These are phyloP conservation scores for Hippocampus comes DNA, from an alignment of 2,113 vertebrate species.

Conservation along the genomic window DNA sequence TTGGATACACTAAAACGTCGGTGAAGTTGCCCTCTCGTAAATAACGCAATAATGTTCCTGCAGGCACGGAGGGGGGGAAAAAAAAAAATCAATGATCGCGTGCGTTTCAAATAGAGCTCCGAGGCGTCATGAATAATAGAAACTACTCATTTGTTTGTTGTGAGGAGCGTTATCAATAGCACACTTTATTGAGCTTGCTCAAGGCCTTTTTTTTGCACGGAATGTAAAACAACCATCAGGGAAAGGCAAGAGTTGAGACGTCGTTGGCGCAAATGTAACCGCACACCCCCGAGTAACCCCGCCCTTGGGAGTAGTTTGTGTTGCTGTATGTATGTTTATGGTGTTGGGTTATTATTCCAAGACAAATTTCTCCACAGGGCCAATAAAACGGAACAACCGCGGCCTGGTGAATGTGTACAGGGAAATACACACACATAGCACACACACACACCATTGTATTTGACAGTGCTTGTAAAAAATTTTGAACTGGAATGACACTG, in stretches of 20 bases:
- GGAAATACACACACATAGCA: conserved; percentile 24
- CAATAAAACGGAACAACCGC: conserved; percentile 54
- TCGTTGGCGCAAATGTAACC: conserved; percentile 1
- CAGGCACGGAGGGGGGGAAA: conserved; percentile 21
- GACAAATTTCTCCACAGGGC: conserved; percentile 40
- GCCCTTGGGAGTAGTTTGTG: not conserved
- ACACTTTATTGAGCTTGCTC: not conserved
- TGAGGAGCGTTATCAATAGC: conserved; percentile 55
- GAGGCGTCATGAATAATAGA: conserved; percentile 54
- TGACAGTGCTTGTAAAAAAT: not conserved
- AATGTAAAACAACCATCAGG: conserved; percentile 18
- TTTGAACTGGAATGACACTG: not conserved
- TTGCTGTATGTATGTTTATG: conserved; percentile 36
- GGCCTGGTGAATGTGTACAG: conserved; percentile 17
- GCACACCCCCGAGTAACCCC: not conserved
- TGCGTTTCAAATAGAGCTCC: conserved; percentile 59
- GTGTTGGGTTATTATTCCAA: conserved; percentile 38
- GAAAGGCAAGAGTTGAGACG: conserved; percentile 12
- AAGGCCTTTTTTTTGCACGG: conserved; percentile 1
- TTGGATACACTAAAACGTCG: not conserved
- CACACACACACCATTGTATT: not conserved
- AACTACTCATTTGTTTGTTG: conserved; percentile 26
- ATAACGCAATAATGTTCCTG: conserved; percentile 7
- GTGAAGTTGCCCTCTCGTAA: not conserved
- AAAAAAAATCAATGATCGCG: conserved; percentile 30